Evolutionary conservation across 2,113 vertebrate species (phyloP), one percentile per base, ranked within the genome.

Genomic region (Helogale parvula): DNA sequence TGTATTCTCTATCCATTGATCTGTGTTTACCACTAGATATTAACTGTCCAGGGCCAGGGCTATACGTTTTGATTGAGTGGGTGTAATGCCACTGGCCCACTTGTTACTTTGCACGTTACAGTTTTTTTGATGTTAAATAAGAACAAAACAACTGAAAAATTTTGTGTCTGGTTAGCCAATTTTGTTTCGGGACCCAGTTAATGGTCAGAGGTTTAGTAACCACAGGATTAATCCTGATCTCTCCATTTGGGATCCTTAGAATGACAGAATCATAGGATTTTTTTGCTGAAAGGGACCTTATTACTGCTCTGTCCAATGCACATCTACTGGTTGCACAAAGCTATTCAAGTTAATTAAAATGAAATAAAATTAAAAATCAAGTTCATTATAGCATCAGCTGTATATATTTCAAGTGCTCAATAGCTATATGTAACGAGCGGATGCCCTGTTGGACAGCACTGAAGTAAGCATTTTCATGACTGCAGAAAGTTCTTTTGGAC

Each of bases 121-220:
- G 25, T 74, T 83, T 94, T 95, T 95, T 93, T 80, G 65, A 50
- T 92, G 27, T 74, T 91, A 82, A 90, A 33, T 76, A 86, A 88
- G 63, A 81, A 45, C 21, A 96, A 88, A 93, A 57, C 3, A 96
- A 79, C 14, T 33, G 86, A 79, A 94, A 95, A 90, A 13, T 31
- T 38, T 65, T 84, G 25, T 69, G 21, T 81, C 35, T 19, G 13
- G 14, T 88, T 92, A 92, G 29, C 47, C 93, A 41, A 54, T 69
- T 95, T 88, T 81, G 79, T 88, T 95, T 94, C 16, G 92, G 29
- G 27, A 79, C 27, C 47, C 21, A 86, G 4, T 63, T 79, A 88
- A 60, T 66, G 4, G 35, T 87, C 35, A 83, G 77, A 94, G 16
- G 9, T 80, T 90, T 29, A 95, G 41, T 88, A 79, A 86, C 57